Conservation (phyloP, 2,113 vertebrate species). For the Nothocercus julius region DNA sequence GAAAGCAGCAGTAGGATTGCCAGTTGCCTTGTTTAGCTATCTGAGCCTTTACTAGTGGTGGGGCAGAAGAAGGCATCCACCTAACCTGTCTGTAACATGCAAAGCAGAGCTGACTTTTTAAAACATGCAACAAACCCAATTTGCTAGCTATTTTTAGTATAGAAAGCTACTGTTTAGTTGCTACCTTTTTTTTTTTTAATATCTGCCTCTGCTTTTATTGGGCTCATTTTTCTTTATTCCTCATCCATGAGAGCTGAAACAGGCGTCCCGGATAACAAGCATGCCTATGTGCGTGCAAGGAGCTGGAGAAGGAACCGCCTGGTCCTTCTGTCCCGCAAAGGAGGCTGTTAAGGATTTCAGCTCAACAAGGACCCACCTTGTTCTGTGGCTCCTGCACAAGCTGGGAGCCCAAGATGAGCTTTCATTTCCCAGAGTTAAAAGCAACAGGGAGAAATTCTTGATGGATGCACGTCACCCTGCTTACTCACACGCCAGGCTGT, state of each 20-base stretch:
- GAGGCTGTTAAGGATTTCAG: background rate
- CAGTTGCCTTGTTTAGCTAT: background rate
- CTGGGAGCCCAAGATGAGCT: background rate
- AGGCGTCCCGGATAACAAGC: background rate
- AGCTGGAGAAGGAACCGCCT: background rate
- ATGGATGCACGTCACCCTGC: rapidly evolving
- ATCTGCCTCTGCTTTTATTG: background rate
- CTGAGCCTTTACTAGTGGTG: background rate
- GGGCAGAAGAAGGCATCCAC: background rate
- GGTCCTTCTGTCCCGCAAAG: background rate
- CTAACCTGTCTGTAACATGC: background rate
- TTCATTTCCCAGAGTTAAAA: background rate
- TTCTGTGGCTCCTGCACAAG: background rate
- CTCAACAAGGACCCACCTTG: background rate
- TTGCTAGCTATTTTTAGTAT: background rate
- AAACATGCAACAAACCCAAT: background rate
- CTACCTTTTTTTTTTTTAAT: background rate
- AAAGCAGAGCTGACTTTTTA: background rate
- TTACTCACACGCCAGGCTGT: background rate
- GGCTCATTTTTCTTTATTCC: conserved; percentile 19
- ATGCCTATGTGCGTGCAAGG: background rate
- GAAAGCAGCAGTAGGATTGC: background rate
- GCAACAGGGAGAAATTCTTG: background rate
- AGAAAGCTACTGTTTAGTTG: background rate
- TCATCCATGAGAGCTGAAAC: background rate